Base-by-base conservation (phyloP, 2,888 invertebrate genomes). In the Hartigia nigra region DNA sequence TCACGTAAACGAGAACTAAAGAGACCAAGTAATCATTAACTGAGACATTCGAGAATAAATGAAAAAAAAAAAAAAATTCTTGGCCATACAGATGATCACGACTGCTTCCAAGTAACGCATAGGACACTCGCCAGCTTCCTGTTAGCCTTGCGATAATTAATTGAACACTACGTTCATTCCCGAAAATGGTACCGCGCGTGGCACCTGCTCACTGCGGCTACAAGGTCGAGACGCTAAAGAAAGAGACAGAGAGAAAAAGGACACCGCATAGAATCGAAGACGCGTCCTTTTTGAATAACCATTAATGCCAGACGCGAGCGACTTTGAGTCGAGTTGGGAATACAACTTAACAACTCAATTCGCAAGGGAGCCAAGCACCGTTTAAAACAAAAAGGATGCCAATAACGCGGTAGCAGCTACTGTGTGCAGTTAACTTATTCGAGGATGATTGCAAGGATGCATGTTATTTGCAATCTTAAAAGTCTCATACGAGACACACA, bases 81-180 rank as follows among this genome's bases (percentile, higher is more conserved):
- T 23, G 55, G 9, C 1, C 9, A 55, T 23, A 55, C 55, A 23
- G 23, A 55, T 23, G 55, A 55, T 23, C 23, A 23, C 23, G n/a
- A 72, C 70, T 69, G 14, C 74, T 74, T 5, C 34, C 70, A 14
- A 80, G 74, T 76, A 74, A 79, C 75, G 78, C 79, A 78, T 78
- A 82, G 79, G 78, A 77, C 74, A 74, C 75, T 74, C 70, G 78
- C 31, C 76, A 77, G 76, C 81, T 81, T 77, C 81, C 79, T 77
- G 81, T 75, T 78, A 77, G 74, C 82, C 82, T 82, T 81, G 82
- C 81, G 74, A 80, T 81, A 31, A 74, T 81, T 82, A 81, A 77
- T 79, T 77, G 76, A 78, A 34, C 32, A 55, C 55, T 69, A 14
- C 32, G 74, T 75, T 74, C 23, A 31, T 78, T 72, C 75, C 77